Evolutionary conservation across 1,140 invertebrate genomes (phyloP), one percentile per base, ranked within the genome.

Genomic region (Drosophila tristis): DNA sequence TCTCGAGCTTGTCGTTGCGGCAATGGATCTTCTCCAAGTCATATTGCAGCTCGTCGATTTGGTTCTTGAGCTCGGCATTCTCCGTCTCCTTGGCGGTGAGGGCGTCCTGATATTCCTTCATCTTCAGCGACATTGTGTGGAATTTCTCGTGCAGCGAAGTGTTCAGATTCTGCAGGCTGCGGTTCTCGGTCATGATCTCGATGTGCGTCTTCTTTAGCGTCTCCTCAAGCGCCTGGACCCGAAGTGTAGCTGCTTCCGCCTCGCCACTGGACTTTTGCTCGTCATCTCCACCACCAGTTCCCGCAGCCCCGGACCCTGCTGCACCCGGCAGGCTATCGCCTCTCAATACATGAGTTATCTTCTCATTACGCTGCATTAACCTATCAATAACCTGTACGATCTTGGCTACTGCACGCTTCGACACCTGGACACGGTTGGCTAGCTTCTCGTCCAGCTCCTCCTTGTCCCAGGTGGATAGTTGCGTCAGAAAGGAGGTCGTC

Each of bases 381-480:
- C 98, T 94, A 93, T 99, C 98, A 93, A 99, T 99, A 6, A 98
- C 98, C 92, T 99, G 97, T 50, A 99, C 95, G 39, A 99, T 96
- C 93, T 99, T 99, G 4, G 97, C 97, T 54, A 99, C 98, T 26
- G 98, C 98, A 76, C 98, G 93, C 81, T 97, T 97, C 13, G 97
- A 98, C 6, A 98, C 97, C 93, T 97, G 96, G 65, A 99, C 98
- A 61, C 98, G 93, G 93, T 99, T 98, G 3, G 97, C 97, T 20
- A 99, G 94, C 92, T 98, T 98, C 75, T 98, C 98, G 92, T 99
- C 98, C 57, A 99, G 93, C 92, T 99, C 98, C 90, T 98, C 97
- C 90, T 98, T 98, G 92, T 99, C 98, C 98, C 98, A 99, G 9
- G 98, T 98, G 23, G 98, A 98, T n/a, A 99, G 92, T 89, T 98